These are phyloP conservation scores for Napeogenes inachia DNA, from an alignment of 2,888 invertebrate species.

Conservation along the genomic window DNA sequence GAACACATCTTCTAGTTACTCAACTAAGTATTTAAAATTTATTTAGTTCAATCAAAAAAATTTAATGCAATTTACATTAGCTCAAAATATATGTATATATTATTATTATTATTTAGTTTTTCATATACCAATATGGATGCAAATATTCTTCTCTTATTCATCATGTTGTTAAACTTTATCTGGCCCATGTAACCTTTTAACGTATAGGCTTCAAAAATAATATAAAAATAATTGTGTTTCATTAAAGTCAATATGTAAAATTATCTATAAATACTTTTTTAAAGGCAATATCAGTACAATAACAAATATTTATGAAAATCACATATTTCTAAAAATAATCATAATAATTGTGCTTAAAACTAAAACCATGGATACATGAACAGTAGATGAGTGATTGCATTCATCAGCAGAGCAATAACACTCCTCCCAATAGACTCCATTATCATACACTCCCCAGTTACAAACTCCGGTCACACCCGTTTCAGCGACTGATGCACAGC, in stretches of 20 bases:
- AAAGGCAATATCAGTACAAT: neutral
- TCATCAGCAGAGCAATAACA: conserved; percentile 96
- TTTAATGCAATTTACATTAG: no score
- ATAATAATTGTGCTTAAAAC: conserved; percentile 32
- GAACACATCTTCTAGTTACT: no score
- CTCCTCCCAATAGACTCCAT: conserved; percentile 97
- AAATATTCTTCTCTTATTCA: no score
- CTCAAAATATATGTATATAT: no score
- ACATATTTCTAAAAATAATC: conserved; percentile 15
- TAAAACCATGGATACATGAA: conserved; percentile 42
- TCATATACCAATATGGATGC: no score
- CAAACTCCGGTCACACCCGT: conserved; percentile 96
- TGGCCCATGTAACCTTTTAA: no score
- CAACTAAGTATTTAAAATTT: no score
- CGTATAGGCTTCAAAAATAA: no score
- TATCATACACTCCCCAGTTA: conserved; percentile 96
- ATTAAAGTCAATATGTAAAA: neutral
- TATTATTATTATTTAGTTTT: no score
- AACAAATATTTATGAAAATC: neutral
- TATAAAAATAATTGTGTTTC: no score
- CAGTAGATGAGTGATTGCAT: conserved; percentile 80
- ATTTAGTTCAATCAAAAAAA: no score
- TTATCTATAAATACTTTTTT: neutral
- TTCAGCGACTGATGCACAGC: conserved; percentile 93
- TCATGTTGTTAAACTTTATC: no score